phyloP scores from a whole-genome alignment of 2,797 vertebrate species.

The Danio albolineatus region DNA sequence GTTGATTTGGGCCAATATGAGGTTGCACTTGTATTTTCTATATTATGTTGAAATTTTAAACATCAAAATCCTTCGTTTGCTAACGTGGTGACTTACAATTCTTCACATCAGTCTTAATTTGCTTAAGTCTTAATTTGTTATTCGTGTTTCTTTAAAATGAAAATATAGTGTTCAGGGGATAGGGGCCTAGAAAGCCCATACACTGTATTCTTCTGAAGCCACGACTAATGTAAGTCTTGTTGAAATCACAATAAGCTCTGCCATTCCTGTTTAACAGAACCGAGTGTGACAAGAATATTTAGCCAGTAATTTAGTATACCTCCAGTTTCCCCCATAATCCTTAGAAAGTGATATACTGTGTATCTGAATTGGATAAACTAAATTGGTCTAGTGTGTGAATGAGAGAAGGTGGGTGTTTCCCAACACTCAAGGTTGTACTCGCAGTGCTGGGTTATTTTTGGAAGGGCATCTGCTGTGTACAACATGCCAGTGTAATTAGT shows the following conservation, averaged over 20 bases:
- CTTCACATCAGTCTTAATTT: background rate
- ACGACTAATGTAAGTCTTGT: background rate
- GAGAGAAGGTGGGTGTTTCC: no score
- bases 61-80: background rate
- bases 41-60: background rate
- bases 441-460: no score
- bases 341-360: no score
- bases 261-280: background rate
- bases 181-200: background rate
- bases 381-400: no score
- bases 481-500: no score
- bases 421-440: no score
- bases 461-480: no score
- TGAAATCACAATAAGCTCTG: background rate
- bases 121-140: background rate
- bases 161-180: background rate
- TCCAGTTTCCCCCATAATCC: no score
- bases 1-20: conserved; percentile 75
- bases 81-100: background rate
- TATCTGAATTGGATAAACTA: no score
- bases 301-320: no score
- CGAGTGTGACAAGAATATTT: background rate
- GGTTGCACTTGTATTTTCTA: conserved; percentile 69
- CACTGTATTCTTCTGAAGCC: background rate
- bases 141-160: background rate